A percentile compares a stretch with the other conserved stretches of the same genome.
Evolutionary conservation across 2,113 vertebrate genomes (phyloP).

Genomic region (Bos taurus): ARS-UCD2.0 NC_037344.1:46753501-46754000

Average conservation of each 20-base stretch:
- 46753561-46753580: constrained; percentile 88
- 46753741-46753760: background rate
- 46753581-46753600: constrained; percentile 89
- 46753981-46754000: background rate
- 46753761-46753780: background rate
- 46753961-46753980: too few relatives aligned
- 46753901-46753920: background rate
- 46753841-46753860: too few relatives aligned
- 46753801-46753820: background rate
- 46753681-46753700: background rate
- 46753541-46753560: constrained; percentile 89
- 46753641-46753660: background rate
- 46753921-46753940: background rate
- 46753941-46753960: background rate
- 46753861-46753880: background rate
- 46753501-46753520: constrained; percentile 92
- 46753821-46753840: background rate
- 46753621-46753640: constrained; percentile 42
- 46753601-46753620: constrained; percentile 90
- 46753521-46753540: constrained; percentile 89
- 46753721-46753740: background rate
- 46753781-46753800: background rate
- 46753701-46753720: rapidly evolving
- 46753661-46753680: background rate
- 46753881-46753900: too few relatives aligned